Base-by-base conservation (phyloP, 2,797 vertebrate genomes). In the Pyrocephalus nanus region DNA sequence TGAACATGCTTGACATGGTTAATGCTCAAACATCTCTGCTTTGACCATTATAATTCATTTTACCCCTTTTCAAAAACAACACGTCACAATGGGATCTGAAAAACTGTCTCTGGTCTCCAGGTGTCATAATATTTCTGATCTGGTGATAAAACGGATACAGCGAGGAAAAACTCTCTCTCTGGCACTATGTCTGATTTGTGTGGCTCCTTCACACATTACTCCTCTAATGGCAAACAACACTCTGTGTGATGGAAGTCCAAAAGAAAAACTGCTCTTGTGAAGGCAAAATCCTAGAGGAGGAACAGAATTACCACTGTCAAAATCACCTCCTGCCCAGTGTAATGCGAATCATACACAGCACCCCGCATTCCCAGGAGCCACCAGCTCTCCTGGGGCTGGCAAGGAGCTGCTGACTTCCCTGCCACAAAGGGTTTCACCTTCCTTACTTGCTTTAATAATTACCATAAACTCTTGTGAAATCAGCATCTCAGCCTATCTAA, bases 101-200 rank as follows among this genome's bases (percentile, higher is more conserved):
- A 95, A 97, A 86, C 32, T 72, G 72, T 69, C 72, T 92, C 74
- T 51, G 43, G 50, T 96, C 83, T 77, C 83, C 74, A 95, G 58
- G 67, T 78, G 70, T 64, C 83, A 32, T 22, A 93, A 4, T 90
- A 94, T 93, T 97, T 96, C 90, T 84, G 71, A 92, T 47, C 47
- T 82, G 79, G 62, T 16, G 6, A 84, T 69, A 95, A 89, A 67
- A 96, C 26, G 69, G 95, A 92, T 93, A 97, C 92, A 96, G 85
- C 2, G 2, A 95, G 87, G 60, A 91, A 91, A 85, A 80, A 45
- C 89, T 71, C 72, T 53, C 48, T 51, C 54, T 34, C 70, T n/a
- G 54, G 60, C 71, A 70, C 71, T 70, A 19, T 57, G 50, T 55
- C 64, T 88, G 88, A 95, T 96, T 94, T 94, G 89, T 82, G 72